Base-by-base conservation (phyloP, 2,888 invertebrate genomes). In the Drosophila histrio region DNA sequence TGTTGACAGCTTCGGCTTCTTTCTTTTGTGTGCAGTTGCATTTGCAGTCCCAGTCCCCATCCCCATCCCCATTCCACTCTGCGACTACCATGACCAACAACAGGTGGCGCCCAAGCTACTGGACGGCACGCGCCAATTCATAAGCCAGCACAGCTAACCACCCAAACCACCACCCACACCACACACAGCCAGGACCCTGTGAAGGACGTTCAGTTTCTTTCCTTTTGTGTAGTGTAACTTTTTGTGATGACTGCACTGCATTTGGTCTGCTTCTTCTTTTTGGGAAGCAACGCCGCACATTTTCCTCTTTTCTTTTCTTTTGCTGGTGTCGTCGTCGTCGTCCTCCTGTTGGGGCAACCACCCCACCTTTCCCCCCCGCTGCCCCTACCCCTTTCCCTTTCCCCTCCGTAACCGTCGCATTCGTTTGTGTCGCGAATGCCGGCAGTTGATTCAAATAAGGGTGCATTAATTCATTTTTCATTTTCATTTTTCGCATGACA, bases 201-300 rank as follows among this genome's bases (percentile, higher is more conserved):
- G 82, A 83, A 87, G 82, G 82, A 80, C 82, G 87, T 87, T 80
- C 63, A 59, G 64, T 60, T 79, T 76, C 69, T 67, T 77, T 87
- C 70, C 59, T 83, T 87, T 82, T 82, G 84, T 86, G 77, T 59
- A 43, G 46, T 62, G 73, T 36, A 84, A 78, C 68, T 69, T 84
- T 83, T 79, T 84, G 60, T 64, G 61, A 60, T 56, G 74, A 57
- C 63, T 73, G 74, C 78, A 64, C n/a, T n/a, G n/a, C 53, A 61
- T 81, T 84, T 72, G 64, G 63, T 54, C 39, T 79, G 79, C 50
- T 80, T 49, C 2, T 26, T 30, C 72, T 66, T 83, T 77, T 85
- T 82, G 62, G 41, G 28, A 17, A 15, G 34, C 34, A 41, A 11
- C 30, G 49, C 49, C 22, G 38, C 49, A 53, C 38, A 26, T 60